Base-by-base conservation (phyloP, 92 coral and sea anemone species). In the Zoanthus solanderi region DNA sequence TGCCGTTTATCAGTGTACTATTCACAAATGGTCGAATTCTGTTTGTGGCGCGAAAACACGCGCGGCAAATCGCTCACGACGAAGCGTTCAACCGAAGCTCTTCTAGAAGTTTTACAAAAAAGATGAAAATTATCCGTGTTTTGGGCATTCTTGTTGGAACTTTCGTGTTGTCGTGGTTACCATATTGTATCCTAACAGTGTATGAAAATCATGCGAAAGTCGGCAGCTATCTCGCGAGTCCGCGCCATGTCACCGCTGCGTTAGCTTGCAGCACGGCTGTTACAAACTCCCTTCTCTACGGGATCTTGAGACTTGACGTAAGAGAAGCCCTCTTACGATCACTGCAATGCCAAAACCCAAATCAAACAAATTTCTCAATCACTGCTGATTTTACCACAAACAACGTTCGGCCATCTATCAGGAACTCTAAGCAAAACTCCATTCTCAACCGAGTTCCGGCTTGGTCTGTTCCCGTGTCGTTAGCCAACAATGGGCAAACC, bases 121-220 rank as follows among this genome's bases (percentile, higher is more conserved):
- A 97, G 78, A 83, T 95, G 50, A 97, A 95, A 68, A 95, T 95
- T 0, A 92, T 95, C 9, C 94, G 88, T 63, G 84, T 92, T 48
- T 89, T 97, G 11, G 97, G 95, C 0, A 84, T 97, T 54, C 92
- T 97, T 9, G 99, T 97, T 5, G 99, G 98, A 17, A 92, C 99
- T 0, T 97, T 97, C 71, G 67, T 94, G 44, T 15, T 97, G 16
- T 92, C 98, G 10, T 97, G 99, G 99, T 72, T 97, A 1, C 99
- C 99, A 0, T 97, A 92, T 77, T 94, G 94, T 57, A 61, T 90
- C 13, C 61, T 92, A 30, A 75, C 95, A 0, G 85, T 94, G 31
- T 94, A 91, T 69, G 98, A 94, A 65, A 91, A 87, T 7, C 93
- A 93, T 46, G 23, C 34, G 4, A 0, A 6, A 10, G n/a, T 32